Evolutionary conservation across 2,113 vertebrate genomes (phyloP).

Genomic region (Pygoscelis antarcticus): DNA sequence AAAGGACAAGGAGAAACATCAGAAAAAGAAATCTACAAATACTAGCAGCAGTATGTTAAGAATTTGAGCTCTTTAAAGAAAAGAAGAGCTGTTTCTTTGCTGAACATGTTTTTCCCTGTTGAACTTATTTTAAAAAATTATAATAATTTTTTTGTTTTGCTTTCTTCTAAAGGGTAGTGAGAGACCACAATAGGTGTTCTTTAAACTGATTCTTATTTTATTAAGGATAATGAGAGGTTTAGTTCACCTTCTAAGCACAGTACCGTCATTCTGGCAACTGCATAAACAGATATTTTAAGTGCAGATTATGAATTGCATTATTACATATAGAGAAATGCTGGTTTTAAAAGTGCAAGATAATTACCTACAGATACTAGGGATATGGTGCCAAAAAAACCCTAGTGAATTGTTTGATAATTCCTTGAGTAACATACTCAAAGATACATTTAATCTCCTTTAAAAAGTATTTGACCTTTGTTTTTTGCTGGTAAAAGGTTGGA

Average conservation of each 20-base stretch:
- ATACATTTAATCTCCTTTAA: not conserved
- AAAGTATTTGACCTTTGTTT: not conserved
- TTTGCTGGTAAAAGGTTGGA: not conserved
- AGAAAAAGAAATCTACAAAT: not conserved
- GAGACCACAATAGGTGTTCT: not conserved
- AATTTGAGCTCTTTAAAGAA: not conserved
- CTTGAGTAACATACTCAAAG: not conserved
- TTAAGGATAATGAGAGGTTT: constrained; percentile 7
- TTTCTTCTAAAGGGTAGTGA: not conserved
- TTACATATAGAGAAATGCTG: not conserved
- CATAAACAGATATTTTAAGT: not conserved
- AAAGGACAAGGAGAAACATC: not conserved
- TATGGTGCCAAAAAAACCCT: not conserved
- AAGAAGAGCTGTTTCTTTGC: not conserved
- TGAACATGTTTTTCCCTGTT: not conserved
- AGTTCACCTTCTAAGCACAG: not conserved
- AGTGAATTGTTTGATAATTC: not conserved
- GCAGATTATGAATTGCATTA: not conserved
- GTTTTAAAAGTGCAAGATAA: not conserved
- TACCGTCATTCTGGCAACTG: not conserved
- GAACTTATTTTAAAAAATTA: not conserved
- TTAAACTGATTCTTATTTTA: not conserved
- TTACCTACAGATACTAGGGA: not conserved
- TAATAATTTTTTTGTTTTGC: not conserved
- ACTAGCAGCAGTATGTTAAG: not conserved